These are phyloP conservation scores for Ephydatia muelleri DNA, from an alignment of 37 sponge, comb jelly and placozoan genomes.

Conservation along the genomic window DNA sequence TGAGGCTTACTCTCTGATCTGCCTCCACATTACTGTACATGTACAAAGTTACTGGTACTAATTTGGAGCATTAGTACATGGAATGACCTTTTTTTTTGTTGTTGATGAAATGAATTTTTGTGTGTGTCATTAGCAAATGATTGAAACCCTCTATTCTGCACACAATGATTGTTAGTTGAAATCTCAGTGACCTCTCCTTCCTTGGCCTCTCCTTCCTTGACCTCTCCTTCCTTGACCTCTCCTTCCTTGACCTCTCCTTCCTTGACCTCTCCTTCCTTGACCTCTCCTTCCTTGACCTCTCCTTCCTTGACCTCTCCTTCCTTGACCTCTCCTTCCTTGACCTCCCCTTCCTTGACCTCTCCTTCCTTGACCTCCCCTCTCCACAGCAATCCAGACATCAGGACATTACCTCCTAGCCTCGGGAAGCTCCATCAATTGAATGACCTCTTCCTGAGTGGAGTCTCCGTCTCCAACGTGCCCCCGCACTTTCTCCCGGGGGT, in stretches of 20 bases:
- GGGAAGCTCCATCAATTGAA: constrained; percentile 79
- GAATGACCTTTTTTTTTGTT: too few species aligned
- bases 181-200: neutral
- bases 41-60: neutral
- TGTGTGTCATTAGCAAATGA: neutral
- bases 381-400: constrained; percentile 63
- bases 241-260: neutral
- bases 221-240: neutral
- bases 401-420: constrained; percentile 58
- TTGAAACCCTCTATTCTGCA: neutral
- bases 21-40: neutral
- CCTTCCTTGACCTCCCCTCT: neutral
- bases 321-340: neutral
- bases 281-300: neutral
- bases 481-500: constrained; percentile 71
- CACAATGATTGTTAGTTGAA: too few species aligned
- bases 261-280: neutral
- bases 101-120: too few species aligned
- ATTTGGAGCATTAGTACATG: too few species aligned
- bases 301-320: constrained; percentile 3
- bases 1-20: too few species aligned
- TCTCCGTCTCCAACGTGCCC: constrained; percentile 70
- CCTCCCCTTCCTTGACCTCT: too few species aligned
- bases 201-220: neutral
- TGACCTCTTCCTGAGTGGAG: constrained; percentile 66